These are phyloP conservation scores for Monopterus albus DNA, from an alignment of 2,113 vertebrate species.

Conservation along the genomic window DNA sequence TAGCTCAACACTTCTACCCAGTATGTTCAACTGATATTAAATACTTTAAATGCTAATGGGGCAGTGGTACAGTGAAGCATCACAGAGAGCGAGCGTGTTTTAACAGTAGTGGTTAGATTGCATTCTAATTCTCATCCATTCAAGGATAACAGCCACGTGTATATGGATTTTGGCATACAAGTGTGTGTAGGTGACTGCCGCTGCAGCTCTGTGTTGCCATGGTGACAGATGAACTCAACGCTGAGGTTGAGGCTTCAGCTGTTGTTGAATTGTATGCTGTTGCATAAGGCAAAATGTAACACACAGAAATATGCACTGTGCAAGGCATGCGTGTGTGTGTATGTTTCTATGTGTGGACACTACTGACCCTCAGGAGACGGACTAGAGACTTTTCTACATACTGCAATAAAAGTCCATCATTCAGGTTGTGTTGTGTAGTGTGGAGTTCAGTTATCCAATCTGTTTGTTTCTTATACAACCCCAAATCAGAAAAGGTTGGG, in stretches of 20 bases:
- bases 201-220: constrained; percentile 73
- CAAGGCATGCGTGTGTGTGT: constrained; percentile 14
- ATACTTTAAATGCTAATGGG: constrained; percentile 65
- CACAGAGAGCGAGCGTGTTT: constrained; percentile 41
- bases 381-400: constrained; percentile 25
- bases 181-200: constrained; percentile 62
- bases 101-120: constrained; percentile 43
- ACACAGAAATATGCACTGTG: constrained; percentile 9
- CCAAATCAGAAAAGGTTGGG: no score
- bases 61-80: constrained; percentile 48
- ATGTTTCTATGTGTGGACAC: constrained; percentile 33
- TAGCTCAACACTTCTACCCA: constrained; percentile 18
- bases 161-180: constrained; percentile 21
- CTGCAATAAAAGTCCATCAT: background rate
- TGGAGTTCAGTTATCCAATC: no score
- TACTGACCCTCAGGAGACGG: constrained; percentile 23
- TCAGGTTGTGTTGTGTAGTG: constrained; percentile 11
- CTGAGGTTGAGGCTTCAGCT: constrained; percentile 68
- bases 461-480: no score
- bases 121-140: constrained; percentile 45
- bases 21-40: constrained; percentile 26
- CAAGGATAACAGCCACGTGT: constrained; percentile 49
- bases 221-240: constrained; percentile 72
- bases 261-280: constrained; percentile 74
- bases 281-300: constrained; percentile 64